Conservation (phyloP, 53 echinoderm and acorn worm species). For the Luidia sarsii region DNA sequence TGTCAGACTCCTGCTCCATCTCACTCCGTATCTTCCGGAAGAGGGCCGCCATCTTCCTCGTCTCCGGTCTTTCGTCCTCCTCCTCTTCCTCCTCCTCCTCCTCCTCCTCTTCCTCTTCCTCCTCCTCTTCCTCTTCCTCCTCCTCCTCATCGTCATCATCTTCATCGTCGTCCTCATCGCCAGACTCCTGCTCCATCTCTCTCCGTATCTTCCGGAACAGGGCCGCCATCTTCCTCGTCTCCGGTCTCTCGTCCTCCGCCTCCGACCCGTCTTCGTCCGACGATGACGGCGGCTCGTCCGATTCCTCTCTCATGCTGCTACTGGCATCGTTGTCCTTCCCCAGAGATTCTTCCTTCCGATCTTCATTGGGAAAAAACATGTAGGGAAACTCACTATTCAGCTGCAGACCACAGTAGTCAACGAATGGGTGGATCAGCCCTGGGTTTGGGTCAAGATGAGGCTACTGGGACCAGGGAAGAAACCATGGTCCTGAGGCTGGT, state of each 20-base stretch:
- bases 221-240: neutral
- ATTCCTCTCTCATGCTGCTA: neutral
- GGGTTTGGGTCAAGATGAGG: no score
- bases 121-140: slow-evolving; percentile 17
- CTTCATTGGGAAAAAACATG: neutral
- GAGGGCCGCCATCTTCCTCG: no score
- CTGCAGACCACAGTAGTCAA: no score
- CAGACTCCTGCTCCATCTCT: slow-evolving; percentile 32
- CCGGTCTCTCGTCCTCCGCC: neutral
- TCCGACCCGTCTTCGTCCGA: slow-evolving; percentile 50
- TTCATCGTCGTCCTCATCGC: slow-evolving; percentile 6
- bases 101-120: neutral
- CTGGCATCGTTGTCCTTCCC: neutral
- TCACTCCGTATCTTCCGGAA: slow-evolving; percentile 9
- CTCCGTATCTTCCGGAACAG: slow-evolving; percentile 11
- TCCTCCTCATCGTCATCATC: slow-evolving; percentile 29
- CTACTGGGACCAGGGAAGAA: no score
- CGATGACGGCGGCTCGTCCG: no score
- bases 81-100: slow-evolving; percentile 29
- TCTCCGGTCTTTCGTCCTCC: slow-evolving; percentile 43
- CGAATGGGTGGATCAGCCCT: no score
- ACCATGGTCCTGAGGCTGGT: no score
- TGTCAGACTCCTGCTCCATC: slow-evolving; percentile 18
- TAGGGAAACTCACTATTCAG: no score
- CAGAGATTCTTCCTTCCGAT: neutral